A percentile compares a stretch with the other conserved stretches of the same genome.
Conservation (phyloP, 2,797 vertebrate genomes). For the Australoheros facetus region DNA sequence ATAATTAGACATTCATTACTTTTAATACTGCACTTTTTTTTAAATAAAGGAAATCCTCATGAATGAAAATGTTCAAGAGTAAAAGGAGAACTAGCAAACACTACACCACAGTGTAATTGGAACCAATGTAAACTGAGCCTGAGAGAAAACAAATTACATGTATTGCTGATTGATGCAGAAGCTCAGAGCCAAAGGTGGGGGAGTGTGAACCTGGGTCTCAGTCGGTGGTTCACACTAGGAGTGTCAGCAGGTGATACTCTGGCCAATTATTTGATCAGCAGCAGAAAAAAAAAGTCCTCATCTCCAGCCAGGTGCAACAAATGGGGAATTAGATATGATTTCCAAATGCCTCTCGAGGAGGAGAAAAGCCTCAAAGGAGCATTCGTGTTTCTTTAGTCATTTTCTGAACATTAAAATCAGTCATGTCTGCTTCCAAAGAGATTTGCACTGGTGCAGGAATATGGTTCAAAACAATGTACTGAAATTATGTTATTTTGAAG, state of each 20-base stretch:
- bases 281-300: slow-evolving; percentile 1
- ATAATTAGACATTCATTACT: too few relatives aligned
- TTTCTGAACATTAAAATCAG: slow-evolving; percentile 3
- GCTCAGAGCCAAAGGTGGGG: neutral
- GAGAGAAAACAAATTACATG: neutral
- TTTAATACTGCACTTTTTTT: neutral
- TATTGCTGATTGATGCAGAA: slow-evolving; percentile 7
- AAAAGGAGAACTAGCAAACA: neutral
- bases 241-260: slow-evolving; percentile 20
- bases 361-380: neutral
- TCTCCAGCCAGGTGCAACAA: slow-evolving; percentile 20
- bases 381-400: neutral
- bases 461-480: neutral
- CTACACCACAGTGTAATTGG: neutral
- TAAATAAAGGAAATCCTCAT: neutral
- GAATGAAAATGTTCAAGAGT: neutral
- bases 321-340: slow-evolving; percentile 14
- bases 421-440: neutral
- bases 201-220: neutral
- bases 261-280: slow-evolving; percentile 33
- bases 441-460: neutral
- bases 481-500: neutral
- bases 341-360: slow-evolving; percentile 10
- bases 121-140: neutral
- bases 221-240: neutral